Conservation (phyloP, 2,797 vertebrate species). For the Calcarius lapponicus region DNA sequence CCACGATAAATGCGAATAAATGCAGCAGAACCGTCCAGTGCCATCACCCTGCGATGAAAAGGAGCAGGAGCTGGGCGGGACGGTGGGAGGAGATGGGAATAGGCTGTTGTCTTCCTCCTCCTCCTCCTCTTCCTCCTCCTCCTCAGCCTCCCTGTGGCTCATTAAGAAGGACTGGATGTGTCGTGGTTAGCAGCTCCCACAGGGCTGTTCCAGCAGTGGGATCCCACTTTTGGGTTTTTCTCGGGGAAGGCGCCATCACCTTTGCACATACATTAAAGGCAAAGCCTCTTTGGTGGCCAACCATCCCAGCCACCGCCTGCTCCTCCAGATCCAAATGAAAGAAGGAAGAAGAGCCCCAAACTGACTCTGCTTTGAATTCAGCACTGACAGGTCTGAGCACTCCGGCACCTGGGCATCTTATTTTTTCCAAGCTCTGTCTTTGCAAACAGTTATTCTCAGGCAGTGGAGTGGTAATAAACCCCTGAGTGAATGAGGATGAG, state of each 20-base stretch:
- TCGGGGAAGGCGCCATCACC: background rate
- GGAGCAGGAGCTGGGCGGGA: background rate
- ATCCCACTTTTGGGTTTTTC: background rate
- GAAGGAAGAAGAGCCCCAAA: background rate
- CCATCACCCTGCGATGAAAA: fast-evolving
- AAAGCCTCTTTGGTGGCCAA: background rate
- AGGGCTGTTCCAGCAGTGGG: background rate
- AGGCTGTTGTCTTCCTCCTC: background rate
- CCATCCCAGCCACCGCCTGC: background rate
- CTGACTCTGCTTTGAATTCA: background rate
- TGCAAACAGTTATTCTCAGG: conserved; percentile 55
- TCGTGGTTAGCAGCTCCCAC: background rate
- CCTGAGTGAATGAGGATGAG: conserved; percentile 65
- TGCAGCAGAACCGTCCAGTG: fast-evolving
- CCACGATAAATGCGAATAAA: background rate
- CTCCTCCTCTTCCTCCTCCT: background rate
- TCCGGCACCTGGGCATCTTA: background rate
- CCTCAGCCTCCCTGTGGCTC: background rate
- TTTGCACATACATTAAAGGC: fast-evolving
- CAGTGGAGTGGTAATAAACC: conserved; percentile 67
- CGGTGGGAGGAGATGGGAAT: background rate
- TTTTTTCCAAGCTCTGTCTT: conserved; percentile 35
- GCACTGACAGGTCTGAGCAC: background rate
- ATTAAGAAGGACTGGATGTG: background rate
- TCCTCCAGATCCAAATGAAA: background rate